A percentile compares a stretch with the other conserved stretches of the same genome.
Conservation (phyloP, 2,797 vertebrate genomes). For the Nannoperca obscura region DNA sequence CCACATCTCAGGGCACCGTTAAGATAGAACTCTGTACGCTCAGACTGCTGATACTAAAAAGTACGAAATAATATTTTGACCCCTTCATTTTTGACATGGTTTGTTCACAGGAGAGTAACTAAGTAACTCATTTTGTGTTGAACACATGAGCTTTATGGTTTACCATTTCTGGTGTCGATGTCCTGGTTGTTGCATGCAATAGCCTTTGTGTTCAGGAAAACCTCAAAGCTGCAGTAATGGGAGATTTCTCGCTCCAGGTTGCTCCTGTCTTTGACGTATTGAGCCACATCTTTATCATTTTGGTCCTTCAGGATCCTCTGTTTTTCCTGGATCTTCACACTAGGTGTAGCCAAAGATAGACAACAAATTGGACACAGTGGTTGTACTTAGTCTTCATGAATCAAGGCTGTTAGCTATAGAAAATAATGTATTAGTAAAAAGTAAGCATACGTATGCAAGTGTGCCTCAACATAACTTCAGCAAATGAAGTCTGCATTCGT, state of each 20-base stretch:
- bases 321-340: constrained; percentile 31
- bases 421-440: neutral
- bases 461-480: neutral
- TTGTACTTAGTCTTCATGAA: neutral
- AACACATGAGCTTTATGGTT: neutral
- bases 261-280: neutral
- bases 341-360: constrained; percentile 20
- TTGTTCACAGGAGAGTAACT: neutral
- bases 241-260: neutral
- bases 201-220: constrained; percentile 6
- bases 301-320: constrained; percentile 1
- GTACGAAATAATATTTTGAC: neutral
- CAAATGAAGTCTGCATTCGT: neutral
- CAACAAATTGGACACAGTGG: neutral
- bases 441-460: neutral
- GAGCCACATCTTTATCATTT: constrained; percentile 10
- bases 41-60: neutral
- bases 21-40: neutral
- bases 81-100: neutral
- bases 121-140: neutral
- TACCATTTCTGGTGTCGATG: neutral
- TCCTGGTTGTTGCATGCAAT: neutral
- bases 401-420: neutral
- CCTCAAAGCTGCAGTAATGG: neutral
- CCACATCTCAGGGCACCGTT: neutral